Percentiles rank a stretch among this genome's conserved stretches.
Conservation (phyloP, 2,888 invertebrate genomes). For the Hartigia nigra region DNA sequence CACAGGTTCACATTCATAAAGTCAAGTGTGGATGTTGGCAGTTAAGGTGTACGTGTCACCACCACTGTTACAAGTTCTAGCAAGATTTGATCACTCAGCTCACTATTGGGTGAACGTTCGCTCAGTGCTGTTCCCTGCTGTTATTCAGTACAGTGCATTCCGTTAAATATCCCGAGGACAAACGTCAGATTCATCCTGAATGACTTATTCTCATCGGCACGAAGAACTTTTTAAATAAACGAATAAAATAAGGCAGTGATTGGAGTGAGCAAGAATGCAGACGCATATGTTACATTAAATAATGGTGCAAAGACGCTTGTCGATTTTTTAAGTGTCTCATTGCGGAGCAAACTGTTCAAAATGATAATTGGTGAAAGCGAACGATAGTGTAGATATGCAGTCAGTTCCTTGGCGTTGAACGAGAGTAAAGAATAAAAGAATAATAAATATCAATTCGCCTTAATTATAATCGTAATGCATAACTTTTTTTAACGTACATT, state of each 20-base stretch:
- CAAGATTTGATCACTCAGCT: neutral
- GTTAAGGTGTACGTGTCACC: neutral
- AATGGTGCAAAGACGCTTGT: neutral
- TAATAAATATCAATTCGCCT: neutral
- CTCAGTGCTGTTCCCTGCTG: conserved; percentile 14
- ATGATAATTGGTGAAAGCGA: neutral
- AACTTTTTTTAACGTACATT: neutral
- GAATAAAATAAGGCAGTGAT: neutral
- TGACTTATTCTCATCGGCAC: neutral
- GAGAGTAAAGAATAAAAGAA: neutral
- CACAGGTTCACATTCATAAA: neutral
- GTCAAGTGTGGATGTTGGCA: neutral
- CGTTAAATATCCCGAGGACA: neutral
- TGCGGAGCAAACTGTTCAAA: neutral
- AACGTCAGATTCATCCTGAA: neutral
- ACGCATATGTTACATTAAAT: neutral
- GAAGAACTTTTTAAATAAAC: neutral
- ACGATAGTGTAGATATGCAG: neutral
- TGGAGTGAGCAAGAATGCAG: neutral
- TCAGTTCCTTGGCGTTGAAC: neutral
- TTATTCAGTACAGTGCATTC: neutral
- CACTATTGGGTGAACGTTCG: conserved; percentile 17
- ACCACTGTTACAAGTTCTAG: neutral
- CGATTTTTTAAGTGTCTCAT: neutral
- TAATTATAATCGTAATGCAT: neutral